Evolutionary conservation across 2,113 vertebrate species (phyloP), one percentile per base, ranked within the genome.

Genomic region (Machaerirhynchus nigripectus): DNA sequence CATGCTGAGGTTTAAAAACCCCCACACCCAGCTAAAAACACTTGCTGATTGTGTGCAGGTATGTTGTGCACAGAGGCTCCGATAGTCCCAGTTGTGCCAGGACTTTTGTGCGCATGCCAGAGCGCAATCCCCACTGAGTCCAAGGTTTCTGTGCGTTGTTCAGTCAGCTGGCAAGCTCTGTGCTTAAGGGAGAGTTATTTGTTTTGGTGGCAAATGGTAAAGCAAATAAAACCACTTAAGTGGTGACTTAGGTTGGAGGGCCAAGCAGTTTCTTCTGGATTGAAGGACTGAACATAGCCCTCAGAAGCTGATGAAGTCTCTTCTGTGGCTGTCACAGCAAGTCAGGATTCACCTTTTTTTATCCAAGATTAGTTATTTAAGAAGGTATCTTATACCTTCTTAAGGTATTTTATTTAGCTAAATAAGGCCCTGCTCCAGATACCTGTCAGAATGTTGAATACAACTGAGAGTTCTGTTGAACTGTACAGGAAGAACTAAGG

Each of bases 81-180:
- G 0, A 5, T 1, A 23, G 35, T 37, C 47, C 59, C 1, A 13
- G 20, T 20, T 42, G 57, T 69, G 74, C 53, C 28, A 28, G 63
- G 61, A 23, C 49, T 44, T 39, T 2, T 40, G 23, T 70, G 50
- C 5, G 1, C 1, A 5, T 42, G 44, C 49, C 63, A 40, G 53
- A 52, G 57, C 2, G 6, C 31, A 8, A 5, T 40, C 39, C 42
- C 17, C 2, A 0, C 33, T 0, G 0, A 39, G 37, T 22, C 82
- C 90, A 52, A 79, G 56, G 63, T 50, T 88, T 61, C 68, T 80
- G 50, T 22, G 71, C 0, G 0, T 10, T 24, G 44, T 42, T 64
- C 7, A 2, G 55, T 93, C 46, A 30, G 42, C 67, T 83, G 85
- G 67, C 75, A 57, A 31, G 8, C 40, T 31, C 70, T 52, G 17